Evolutionary conservation across 2,797 vertebrate genomes (phyloP), one percentile per base, ranked within the genome.

Genomic region (Melanitta fusca): DNA sequence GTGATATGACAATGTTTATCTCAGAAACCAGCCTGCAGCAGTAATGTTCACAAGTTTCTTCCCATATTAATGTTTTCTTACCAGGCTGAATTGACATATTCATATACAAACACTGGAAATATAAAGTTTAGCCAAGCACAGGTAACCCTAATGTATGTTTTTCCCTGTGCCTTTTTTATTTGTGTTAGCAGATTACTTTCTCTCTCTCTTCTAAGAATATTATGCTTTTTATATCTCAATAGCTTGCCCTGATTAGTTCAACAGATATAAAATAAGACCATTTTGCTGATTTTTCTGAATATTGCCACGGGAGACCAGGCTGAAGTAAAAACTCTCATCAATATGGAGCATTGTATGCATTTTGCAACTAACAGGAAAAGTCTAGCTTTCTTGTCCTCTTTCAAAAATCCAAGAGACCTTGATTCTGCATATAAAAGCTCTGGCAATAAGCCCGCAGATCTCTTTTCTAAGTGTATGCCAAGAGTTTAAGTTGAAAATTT

Each of bases 321-420:
- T 88, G 78, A 96, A 93, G 62, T 57, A 88, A 94, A 96, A 94
- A 38, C 84, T 57, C 47, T 92, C 84, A 43, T 89, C 92, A 92
- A 45, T 72, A 85, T 64, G 80, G 72, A 0, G 0, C 30, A 53
- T 49, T 87, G 58, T 82, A 38, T 79, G 39, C 62, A 61, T 85
- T 92, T 96, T 88, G 65, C 41, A 85, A 47, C 57, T 78, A 89
- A 69, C 73, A 81, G 69, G 69, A 91, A 79, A 69, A 84, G 58
- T 79, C 73, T 84, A 88, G 62, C 16, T 95, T 92, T 93, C 81
- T 91, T 49, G 66, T 91, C 77, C 54, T 86, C 79, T 86, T 89
- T 89, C 82, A 89, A 92, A 97, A 95, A 84, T 93, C 66, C 75
- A 83, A 28, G 72, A 91, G 92, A 81, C 80, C 91, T 84, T 92